A percentile compares a stretch with the other conserved stretches of the same genome.
phyloP scores from a whole-genome alignment of 2,797 vertebrate species.

The Catostomus latipinnis region DNA sequence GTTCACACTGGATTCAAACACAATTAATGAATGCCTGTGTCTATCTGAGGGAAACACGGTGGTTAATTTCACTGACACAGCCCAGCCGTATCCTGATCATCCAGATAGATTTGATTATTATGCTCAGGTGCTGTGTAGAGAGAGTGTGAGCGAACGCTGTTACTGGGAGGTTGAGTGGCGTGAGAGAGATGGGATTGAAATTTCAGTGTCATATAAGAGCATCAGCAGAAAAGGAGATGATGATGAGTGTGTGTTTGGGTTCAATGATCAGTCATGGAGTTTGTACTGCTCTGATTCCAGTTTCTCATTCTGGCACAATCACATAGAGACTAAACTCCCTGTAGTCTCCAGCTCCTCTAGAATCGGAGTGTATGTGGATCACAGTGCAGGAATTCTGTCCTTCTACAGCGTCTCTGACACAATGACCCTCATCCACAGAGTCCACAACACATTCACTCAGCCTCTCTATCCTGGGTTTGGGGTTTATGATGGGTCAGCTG shows the following conservation, averaged over 20 bases:
- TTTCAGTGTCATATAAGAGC: conserved; percentile 28
- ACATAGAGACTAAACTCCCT: conserved; percentile 8
- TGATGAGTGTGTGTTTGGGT: conserved; percentile 23
- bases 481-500: conserved; percentile 1
- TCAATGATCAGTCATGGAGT: conserved; percentile 29
- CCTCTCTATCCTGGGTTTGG: conserved; percentile 45
- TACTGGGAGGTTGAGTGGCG: conserved; percentile 25
- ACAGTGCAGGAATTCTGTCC: conserved; percentile 41
- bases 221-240: neutral
- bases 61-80: neutral
- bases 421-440: conserved; percentile 47
- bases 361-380: conserved; percentile 51
- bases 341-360: neutral
- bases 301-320: conserved; percentile 23
- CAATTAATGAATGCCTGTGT: neutral
- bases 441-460: conserved; percentile 43
- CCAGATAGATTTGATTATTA: conserved; percentile 25
- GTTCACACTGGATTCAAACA: conserved; percentile 9
- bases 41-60: conserved; percentile 15
- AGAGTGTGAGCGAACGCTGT: conserved; percentile 13
- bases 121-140: conserved; percentile 22
- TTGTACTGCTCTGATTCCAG: conserved; percentile 14
- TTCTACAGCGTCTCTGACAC: conserved; percentile 45
- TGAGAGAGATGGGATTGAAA: neutral
- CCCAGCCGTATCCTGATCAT: conserved; percentile 11